A percentile compares a stretch with the other conserved stretches of the same genome.
These are phyloP conservation scores for Eclectus roratus DNA, from an alignment of 2,113 vertebrate species.

Conservation along the genomic window DNA sequence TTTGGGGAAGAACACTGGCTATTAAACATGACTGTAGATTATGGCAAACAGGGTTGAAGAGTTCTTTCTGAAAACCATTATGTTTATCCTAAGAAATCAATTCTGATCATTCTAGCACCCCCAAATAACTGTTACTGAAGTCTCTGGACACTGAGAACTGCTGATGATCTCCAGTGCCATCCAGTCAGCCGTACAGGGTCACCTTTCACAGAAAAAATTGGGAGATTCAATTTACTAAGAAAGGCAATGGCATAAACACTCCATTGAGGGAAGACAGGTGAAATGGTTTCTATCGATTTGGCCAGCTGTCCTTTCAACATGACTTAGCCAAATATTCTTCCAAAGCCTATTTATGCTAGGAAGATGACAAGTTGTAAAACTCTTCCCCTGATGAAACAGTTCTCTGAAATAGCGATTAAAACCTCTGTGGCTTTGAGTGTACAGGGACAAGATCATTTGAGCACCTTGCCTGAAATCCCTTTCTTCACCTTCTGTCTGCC, in stretches of 20 bases:
- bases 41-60: background rate
- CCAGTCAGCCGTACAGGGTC: background rate
- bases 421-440: background rate
- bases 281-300: background rate
- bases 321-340: background rate
- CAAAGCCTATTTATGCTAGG: background rate
- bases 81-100: background rate
- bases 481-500: background rate
- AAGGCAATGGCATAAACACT: background rate
- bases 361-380: background rate
- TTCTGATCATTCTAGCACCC: background rate
- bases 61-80: background rate
- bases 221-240: background rate
- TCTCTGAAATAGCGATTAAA: background rate
- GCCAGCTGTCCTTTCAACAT: background rate
- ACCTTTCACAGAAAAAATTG: background rate
- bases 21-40: background rate
- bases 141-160: accelerated
- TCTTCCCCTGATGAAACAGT: background rate
- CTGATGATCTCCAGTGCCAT: background rate
- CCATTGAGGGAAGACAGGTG: background rate
- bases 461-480: background rate
- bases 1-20: background rate
- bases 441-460: background rate
- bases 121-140: background rate